phyloP scores from a whole-genome alignment of 2,113 vertebrate species.

The Erinaceus europaeus region DNA sequence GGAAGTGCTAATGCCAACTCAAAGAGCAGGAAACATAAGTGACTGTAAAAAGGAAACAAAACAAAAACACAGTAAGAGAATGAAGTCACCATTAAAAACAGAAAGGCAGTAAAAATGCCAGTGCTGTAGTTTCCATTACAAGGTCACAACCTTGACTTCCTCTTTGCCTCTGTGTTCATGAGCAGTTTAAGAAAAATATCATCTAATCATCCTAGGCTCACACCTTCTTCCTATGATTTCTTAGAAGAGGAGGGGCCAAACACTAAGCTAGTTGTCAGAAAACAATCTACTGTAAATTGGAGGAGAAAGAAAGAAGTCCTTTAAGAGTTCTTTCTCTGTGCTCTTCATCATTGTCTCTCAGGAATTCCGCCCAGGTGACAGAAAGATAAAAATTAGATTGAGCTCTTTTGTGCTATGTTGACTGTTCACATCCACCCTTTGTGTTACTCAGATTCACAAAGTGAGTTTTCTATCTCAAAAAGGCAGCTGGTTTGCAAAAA shows the following conservation, averaged over 20 bases:
- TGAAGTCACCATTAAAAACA: conserved; percentile 63
- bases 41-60: conserved; percentile 60
- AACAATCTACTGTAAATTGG: conserved; percentile 56
- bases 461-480: conserved; percentile 38
- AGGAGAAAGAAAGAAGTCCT: conserved; percentile 30
- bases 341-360: conserved; percentile 51
- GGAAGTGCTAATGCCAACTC: conserved; percentile 44
- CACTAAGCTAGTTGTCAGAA: conserved; percentile 66
- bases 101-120: conserved; percentile 51
- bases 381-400: conserved; percentile 65
- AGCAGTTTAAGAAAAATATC: conserved; percentile 61
- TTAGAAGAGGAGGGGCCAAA: conserved; percentile 19
- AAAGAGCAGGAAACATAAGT: conserved; percentile 61
- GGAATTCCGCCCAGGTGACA: conserved; percentile 54
- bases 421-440: conserved; percentile 46
- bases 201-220: neutral
- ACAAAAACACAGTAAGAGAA: conserved; percentile 59
- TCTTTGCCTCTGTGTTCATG: conserved; percentile 33
- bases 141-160: conserved; percentile 36
- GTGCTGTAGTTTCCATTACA: conserved; percentile 24
- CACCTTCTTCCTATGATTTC: neutral
- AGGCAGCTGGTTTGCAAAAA: conserved; percentile 23
- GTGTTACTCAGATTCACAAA: conserved; percentile 24
- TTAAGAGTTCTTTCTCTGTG: conserved; percentile 55
- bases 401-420: conserved; percentile 55